Evolutionary conservation across 1,140 invertebrate genomes (phyloP).

Genomic region (Dryas iulia): DNA sequence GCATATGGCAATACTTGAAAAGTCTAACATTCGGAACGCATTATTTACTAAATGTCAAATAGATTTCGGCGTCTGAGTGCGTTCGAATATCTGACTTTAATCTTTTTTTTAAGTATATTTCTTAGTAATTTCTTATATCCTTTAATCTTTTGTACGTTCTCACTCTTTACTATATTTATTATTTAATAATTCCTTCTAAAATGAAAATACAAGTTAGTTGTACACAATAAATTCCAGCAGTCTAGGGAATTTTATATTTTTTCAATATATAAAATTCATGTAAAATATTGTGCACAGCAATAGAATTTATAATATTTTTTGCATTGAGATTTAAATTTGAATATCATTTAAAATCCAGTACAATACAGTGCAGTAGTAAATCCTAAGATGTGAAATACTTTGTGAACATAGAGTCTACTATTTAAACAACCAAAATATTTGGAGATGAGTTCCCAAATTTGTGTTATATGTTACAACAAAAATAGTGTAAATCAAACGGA

Average conservation of each 20-base stretch:
- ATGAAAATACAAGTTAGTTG: background rate
- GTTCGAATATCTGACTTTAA: conserved; percentile 4
- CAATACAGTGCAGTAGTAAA: background rate
- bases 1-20: background rate
- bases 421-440: conserved; percentile 32
- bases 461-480: conserved; percentile 67
- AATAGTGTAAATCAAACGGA: conserved; percentile 67
- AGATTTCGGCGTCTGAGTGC: conserved; percentile 18
- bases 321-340: background rate
- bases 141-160: background rate
- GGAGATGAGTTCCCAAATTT: conserved; percentile 67
- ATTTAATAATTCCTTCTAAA: background rate
- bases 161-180: background rate
- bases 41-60: conserved; percentile 13
- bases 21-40: background rate
- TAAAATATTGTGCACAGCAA: background rate
- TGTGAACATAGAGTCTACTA: background rate
- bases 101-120: background rate
- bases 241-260: background rate
- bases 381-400: background rate
- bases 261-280: background rate
- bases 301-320: background rate
- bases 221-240: too few relatives aligned
- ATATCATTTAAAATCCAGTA: background rate
- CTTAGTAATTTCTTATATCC: background rate